phyloP scores from a whole-genome alignment of 35 echinoderm and acorn worm species.

The Ptychodera flava region DNA sequence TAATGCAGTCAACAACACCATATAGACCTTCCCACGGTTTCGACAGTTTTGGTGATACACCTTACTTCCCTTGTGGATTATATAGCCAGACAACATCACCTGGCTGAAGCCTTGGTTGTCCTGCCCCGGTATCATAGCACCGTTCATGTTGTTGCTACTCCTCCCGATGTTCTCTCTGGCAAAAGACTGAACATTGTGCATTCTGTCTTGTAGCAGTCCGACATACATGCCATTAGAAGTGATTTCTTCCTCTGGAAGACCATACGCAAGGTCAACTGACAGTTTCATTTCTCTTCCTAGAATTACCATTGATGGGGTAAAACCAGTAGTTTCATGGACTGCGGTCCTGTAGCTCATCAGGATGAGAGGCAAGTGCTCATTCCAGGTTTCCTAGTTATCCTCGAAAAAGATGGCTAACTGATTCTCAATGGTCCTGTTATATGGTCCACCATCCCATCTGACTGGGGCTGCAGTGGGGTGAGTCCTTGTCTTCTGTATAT shows the following conservation, averaged over 20 bases:
- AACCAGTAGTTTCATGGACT: conserved; percentile 19
- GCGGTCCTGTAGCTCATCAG: conserved; percentile 11
- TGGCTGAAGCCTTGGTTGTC: conserved; percentile 4
- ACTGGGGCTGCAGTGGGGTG: conserved; percentile 37
- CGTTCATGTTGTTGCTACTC: too few relatives aligned
- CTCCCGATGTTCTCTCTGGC: conserved; percentile 5
- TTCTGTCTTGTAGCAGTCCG: not conserved
- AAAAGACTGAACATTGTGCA: not conserved
- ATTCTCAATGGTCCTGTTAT: conserved; percentile 34
- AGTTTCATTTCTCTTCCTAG: conserved; percentile 23
- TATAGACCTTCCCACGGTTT: conserved; percentile 52
- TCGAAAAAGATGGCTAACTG: too few relatives aligned
- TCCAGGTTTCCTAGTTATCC: conserved; percentile 47
- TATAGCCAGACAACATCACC: conserved; percentile 57
- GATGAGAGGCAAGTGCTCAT: conserved; percentile 35
- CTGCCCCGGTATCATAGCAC: conserved; percentile 17
- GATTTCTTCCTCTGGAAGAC: not conserved
- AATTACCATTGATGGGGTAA: conserved; percentile 39
- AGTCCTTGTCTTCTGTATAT: conserved; percentile 23
- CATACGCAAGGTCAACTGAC: conserved; percentile 17
- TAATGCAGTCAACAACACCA: conserved; percentile 16
- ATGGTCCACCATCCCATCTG: conserved; percentile 55
- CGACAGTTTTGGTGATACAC: conserved; percentile 48
- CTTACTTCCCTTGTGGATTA: conserved; percentile 34
- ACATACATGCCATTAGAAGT: too few relatives aligned